These are phyloP conservation scores for Dolichallabes microphthalmus DNA, from an alignment of 2,113 vertebrate species.

Conservation along the genomic window DNA sequence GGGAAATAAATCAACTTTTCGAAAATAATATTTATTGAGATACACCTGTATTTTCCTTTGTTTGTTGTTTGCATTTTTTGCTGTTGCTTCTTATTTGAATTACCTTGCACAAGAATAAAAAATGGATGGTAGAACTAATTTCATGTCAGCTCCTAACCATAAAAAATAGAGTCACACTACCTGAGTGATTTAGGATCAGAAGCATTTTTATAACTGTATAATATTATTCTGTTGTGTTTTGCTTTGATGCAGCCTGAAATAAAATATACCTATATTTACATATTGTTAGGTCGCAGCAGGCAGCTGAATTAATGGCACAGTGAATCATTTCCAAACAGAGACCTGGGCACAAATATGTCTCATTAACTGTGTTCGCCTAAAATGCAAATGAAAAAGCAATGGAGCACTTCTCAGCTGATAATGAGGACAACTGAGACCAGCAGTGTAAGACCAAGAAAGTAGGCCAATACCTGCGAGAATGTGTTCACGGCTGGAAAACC, in stretches of 20 bases:
- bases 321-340: slow-evolving; percentile 31
- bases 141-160: background rate
- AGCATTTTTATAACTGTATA: background rate
- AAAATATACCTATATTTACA: background rate
- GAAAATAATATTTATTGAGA: background rate
- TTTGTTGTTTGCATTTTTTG: background rate
- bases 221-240: background rate
- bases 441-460: slow-evolving; percentile 1
- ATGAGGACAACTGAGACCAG: slow-evolving; percentile 22
- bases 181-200: slow-evolving; percentile 9
- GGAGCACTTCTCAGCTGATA: background rate
- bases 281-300: background rate
- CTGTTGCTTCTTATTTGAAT: background rate
- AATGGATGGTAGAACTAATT: background rate
- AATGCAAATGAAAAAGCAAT: slow-evolving; percentile 35
- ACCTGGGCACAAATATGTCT: slow-evolving; percentile 20
- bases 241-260: slow-evolving; percentile 1
- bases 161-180: background rate
- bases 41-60: background rate
- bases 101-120: background rate
- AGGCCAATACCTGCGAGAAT: background rate
- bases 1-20: no score
- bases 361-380: slow-evolving; percentile 28
- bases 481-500: background rate
- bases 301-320: slow-evolving; percentile 15